Conservation (phyloP, 2,797 vertebrate genomes). For the Muraenolepis orangiensis region DNA sequence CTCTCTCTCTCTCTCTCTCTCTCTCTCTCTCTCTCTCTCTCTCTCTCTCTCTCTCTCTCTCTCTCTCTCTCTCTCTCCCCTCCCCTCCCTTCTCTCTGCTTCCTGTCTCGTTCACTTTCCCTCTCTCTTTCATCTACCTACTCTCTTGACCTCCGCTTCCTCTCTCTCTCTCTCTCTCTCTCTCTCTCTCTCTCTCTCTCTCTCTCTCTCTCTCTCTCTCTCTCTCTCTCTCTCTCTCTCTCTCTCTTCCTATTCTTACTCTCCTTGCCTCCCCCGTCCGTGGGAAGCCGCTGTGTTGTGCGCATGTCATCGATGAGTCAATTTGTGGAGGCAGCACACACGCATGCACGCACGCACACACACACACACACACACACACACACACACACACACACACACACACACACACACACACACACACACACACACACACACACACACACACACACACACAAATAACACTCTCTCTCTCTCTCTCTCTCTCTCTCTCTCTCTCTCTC, state of each 20-base stretch:
- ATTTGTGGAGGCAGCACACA: conserved; percentile 65
- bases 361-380: conserved; percentile 20
- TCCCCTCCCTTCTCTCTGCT: conserved; percentile 7
- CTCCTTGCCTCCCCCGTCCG: conserved; percentile 65
- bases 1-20: background rate
- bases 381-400: conserved; percentile 32
- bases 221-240: background rate
- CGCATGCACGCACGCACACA: conserved; percentile 27
- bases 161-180: background rate
- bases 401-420: conserved; percentile 52
- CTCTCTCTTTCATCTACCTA: conserved; percentile 29
- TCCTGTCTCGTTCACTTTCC: conserved; percentile 7
- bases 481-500: too few relatives aligned
- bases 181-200: background rate
- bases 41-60: background rate
- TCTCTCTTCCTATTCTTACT: conserved; percentile 7
- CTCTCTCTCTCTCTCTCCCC: conserved; percentile 28
- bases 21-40: conserved; percentile 26
- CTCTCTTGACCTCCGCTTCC: conserved; percentile 20
- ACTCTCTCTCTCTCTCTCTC: too few relatives aligned
- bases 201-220: background rate
- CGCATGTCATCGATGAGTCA: conserved; percentile 71
- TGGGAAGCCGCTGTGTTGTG: conserved; percentile 64
- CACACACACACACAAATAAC: conserved; percentile 55
- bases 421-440: conserved; percentile 27